Evolutionary conservation across 1,140 invertebrate species (phyloP).

Genomic region (Hermatobates lingyangjiaoensis): DNA sequence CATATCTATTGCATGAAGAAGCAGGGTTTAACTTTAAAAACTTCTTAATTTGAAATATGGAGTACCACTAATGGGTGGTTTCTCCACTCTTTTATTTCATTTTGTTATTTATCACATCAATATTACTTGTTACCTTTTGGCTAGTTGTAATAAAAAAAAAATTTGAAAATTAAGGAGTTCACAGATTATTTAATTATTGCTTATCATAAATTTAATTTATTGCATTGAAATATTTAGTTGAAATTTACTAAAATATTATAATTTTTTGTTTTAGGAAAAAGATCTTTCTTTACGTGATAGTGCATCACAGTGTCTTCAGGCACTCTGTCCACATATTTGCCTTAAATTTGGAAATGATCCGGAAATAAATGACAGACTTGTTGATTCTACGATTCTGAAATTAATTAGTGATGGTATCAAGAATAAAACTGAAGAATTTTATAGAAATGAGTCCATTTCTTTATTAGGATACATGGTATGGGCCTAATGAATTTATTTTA

Average conservation of each 20-base stretch:
- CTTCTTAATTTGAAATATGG: too few relatives aligned
- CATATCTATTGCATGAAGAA: too few relatives aligned
- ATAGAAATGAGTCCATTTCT: constrained; percentile 53
- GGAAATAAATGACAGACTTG: constrained; percentile 27
- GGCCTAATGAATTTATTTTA: too few relatives aligned
- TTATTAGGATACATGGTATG: constrained; percentile 48
- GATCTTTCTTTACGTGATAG: constrained; percentile 67
- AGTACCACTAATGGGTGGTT: too few relatives aligned
- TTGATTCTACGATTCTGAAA: constrained; percentile 49
- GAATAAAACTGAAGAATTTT: constrained; percentile 35
- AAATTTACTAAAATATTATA: too few relatives aligned
- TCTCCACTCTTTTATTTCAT: too few relatives aligned
- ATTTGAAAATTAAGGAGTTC: neutral
- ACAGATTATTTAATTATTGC: neutral
- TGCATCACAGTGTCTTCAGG: constrained; percentile 51
- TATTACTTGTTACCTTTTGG: too few relatives aligned
- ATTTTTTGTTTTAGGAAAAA: constrained; percentile 30
- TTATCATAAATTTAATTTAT: neutral
- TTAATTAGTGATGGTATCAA: constrained; percentile 47
- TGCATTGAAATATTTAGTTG: too few relatives aligned
- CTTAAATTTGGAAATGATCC: constrained; percentile 12
- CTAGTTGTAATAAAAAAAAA: too few relatives aligned
- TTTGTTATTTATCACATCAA: too few relatives aligned
- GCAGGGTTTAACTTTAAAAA: too few relatives aligned
- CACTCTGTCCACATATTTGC: constrained; percentile 37